phyloP scores from a whole-genome alignment of 2,797 vertebrate species.

The Sebastes ruberrimus region DNA sequence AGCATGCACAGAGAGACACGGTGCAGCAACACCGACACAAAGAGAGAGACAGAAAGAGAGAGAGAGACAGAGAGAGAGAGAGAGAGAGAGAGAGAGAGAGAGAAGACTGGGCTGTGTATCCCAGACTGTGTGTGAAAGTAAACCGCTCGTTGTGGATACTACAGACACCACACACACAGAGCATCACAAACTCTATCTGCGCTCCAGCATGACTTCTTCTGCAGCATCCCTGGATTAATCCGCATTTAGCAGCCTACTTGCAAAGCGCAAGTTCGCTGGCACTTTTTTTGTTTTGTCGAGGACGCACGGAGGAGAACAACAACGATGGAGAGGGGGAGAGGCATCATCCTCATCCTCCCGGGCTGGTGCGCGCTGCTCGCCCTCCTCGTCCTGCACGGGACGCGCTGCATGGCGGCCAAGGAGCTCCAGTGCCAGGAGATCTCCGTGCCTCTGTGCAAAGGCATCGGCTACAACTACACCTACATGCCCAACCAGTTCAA shows the following conservation, averaged over 20 bases:
- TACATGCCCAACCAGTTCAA: slow-evolving; percentile 98
- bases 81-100: slow-evolving; percentile 5
- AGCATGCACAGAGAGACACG: slow-evolving; percentile 6
- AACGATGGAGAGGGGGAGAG: slow-evolving; percentile 54
- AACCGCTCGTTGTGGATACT: slow-evolving; percentile 16
- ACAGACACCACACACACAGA: background rate
- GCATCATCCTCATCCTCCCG: slow-evolving; percentile 52
- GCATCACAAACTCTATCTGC: background rate
- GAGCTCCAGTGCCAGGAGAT: slow-evolving; percentile 93
- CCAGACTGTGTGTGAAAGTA: background rate
- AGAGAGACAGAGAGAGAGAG: slow-evolving; percentile 1
- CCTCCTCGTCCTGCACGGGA: slow-evolving; percentile 49
- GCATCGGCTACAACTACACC: slow-evolving; percentile 95
- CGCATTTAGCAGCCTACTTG: slow-evolving; percentile 43
- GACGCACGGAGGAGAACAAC: slow-evolving; percentile 4
- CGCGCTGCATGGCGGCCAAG: slow-evolving; percentile 79
- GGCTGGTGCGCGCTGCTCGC: slow-evolving; percentile 71
- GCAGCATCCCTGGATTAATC: slow-evolving; percentile 30
- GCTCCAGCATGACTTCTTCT: slow-evolving; percentile 48
- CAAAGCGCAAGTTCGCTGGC: slow-evolving; percentile 59
- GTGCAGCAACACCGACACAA: slow-evolving; percentile 18
- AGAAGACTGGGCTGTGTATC: background rate
- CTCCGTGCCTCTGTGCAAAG: slow-evolving; percentile 92
- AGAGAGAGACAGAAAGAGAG: slow-evolving; percentile 1
- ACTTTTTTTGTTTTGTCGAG: slow-evolving; percentile 15